phyloP scores from a whole-genome alignment of 2,113 vertebrate species.

The Numenius arquata region DNA sequence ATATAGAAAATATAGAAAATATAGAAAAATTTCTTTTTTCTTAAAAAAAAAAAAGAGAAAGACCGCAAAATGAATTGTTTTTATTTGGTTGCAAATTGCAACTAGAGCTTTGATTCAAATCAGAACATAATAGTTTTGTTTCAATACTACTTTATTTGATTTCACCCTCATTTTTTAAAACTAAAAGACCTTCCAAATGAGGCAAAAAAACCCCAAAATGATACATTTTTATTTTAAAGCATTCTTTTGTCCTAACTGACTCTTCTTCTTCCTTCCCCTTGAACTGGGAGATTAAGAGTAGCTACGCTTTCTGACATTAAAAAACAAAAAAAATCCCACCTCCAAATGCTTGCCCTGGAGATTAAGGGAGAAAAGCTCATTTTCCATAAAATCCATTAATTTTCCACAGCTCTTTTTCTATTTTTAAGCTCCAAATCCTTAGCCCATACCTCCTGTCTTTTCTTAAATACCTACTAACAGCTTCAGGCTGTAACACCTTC shows the following conservation, averaged over 20 bases:
- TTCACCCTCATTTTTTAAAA: not conserved
- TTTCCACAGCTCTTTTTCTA: not conserved
- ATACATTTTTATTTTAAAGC: not conserved
- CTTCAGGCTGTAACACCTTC: not conserved
- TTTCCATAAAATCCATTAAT: not conserved
- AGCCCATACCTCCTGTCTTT: not conserved
- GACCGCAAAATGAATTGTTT: not conserved
- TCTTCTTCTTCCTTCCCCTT: not conserved
- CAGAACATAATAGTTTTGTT: not conserved
- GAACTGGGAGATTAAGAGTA: not conserved
- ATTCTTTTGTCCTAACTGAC: not conserved
- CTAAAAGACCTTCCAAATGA: not conserved
- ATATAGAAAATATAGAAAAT: too few relatives aligned
- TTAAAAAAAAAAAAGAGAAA: not conserved
- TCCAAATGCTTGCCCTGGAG: not conserved
- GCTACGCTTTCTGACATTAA: not conserved
- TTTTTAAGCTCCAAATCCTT: not conserved
- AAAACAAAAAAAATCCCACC: not conserved
- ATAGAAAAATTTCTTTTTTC: too few relatives aligned
- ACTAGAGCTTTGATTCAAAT: not conserved
- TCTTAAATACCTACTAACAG: not conserved
- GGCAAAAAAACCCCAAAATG: not conserved
- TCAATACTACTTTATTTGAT: not conserved
- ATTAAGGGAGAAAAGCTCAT: not conserved
- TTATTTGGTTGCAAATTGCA: not conserved